These are phyloP conservation scores for Onychomys leucogaster DNA, from an alignment of 2,797 vertebrate species.

Conservation along the genomic window DNA sequence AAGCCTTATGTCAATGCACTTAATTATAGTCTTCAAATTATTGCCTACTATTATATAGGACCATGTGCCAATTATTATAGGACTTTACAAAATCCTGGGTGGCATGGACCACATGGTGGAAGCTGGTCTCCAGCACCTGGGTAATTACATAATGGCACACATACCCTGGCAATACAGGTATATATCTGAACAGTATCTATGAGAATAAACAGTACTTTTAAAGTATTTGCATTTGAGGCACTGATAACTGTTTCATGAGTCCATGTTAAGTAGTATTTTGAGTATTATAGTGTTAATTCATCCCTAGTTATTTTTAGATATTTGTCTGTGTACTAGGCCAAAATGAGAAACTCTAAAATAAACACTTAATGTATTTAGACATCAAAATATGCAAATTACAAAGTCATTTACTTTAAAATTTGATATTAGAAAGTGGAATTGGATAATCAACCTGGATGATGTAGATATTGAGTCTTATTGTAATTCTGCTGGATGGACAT, in stretches of 20 bases:
- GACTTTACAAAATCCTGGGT: constrained; percentile 62
- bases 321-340: not conserved
- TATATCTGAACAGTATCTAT: constrained; percentile 24
- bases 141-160: constrained; percentile 59
- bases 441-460: not conserved
- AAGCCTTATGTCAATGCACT: constrained; percentile 74
- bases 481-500: not conserved
- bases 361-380: not conserved
- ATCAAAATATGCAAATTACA: not conserved
- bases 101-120: not conserved
- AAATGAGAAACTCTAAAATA: constrained; percentile 24
- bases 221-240: constrained; percentile 24
- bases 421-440: not conserved
- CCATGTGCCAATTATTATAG: constrained; percentile 61
- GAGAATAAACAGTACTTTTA: constrained; percentile 58
- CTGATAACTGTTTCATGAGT: not conserved
- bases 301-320: not conserved
- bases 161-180: not conserved
- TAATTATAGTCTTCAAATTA: constrained; percentile 81
- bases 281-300: not conserved
- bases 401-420: constrained; percentile 13
- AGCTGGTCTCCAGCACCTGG: not conserved
- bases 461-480: not conserved
- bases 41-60: constrained; percentile 70
- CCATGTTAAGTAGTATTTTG: constrained; percentile 27